phyloP scores from a whole-genome alignment of 2,888 invertebrate genomes.

The Coecobrya sp. region DNA sequence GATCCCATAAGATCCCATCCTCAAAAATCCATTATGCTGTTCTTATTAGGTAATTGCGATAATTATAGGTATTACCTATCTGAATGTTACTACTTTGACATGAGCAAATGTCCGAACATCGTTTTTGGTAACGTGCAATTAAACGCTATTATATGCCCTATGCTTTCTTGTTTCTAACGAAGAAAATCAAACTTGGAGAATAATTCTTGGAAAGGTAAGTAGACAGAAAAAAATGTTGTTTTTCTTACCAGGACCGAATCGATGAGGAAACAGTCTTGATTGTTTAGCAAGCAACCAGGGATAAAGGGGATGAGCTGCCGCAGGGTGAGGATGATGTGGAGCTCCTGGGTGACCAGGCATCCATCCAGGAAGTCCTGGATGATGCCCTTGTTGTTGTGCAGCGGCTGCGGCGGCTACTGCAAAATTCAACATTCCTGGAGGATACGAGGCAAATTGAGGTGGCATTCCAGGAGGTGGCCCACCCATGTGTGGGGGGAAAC shows the following conservation, averaged over 20 bases:
- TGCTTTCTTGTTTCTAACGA: background rate
- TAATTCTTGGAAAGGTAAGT: conserved; percentile 34
- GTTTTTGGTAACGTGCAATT: conserved; percentile 42
- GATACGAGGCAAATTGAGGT: conserved; percentile 86
- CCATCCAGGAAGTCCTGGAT: conserved; percentile 89
- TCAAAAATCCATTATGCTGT: conserved; percentile 22
- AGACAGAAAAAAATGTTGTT: background rate
- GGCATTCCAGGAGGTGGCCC: conserved; percentile 87
- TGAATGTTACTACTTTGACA: conserved; percentile 57
- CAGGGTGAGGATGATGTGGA: conserved; percentile 73
- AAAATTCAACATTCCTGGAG: conserved; percentile 86
- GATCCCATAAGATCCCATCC: background rate
- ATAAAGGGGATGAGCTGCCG: conserved; percentile 91
- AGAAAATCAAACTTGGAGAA: background rate
- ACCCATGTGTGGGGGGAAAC: conserved; percentile 44
- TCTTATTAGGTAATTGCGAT: conserved; percentile 46
- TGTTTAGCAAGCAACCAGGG: conserved; percentile 97
- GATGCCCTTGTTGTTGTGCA: conserved; percentile 91
- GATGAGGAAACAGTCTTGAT: conserved; percentile 96
- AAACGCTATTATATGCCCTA: conserved; percentile 3
- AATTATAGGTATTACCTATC: conserved; percentile 49
- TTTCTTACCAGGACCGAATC: conserved; percentile 96
- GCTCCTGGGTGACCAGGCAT: conserved; percentile 79
- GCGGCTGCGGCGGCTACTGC: conserved; percentile 87
- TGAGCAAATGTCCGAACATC: conserved; percentile 49